A percentile compares a stretch with the other conserved stretches of the same genome.
Evolutionary conservation across 2,797 vertebrate species (phyloP).

Genomic region (Sebastolobus altivelis): DNA sequence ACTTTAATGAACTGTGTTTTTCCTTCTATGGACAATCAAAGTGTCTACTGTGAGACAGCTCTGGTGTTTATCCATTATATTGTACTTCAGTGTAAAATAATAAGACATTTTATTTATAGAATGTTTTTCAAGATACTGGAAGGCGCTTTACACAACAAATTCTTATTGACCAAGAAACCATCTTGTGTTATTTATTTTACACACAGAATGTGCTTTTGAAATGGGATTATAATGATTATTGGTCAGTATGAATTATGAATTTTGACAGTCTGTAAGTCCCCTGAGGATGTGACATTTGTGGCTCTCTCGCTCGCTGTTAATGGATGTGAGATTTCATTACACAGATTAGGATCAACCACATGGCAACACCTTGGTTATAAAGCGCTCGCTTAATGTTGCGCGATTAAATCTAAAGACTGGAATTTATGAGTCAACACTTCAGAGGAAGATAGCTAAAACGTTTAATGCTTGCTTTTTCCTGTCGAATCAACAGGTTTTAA

Average conservation of each 20-base stretch:
- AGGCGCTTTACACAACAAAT: neutral
- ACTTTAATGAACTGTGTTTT: neutral
- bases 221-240: neutral
- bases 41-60: neutral
- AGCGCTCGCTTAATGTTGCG: slow-evolving; percentile 6
- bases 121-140: neutral
- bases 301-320: neutral
- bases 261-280: neutral
- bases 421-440: slow-evolving; percentile 19
- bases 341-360: slow-evolving; percentile 39
- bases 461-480: neutral
- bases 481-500: neutral
- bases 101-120: neutral
- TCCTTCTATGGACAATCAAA: neutral
- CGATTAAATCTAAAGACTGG: slow-evolving; percentile 25
- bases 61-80: neutral
- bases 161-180: neutral
- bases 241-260: neutral
- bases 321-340: slow-evolving; percentile 26
- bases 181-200: neutral
- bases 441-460: neutral
- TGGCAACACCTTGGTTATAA: slow-evolving; percentile 23
- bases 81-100: neutral
- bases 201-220: neutral
- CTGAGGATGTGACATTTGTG: slow-evolving; percentile 1